Evolutionary conservation across 1,140 invertebrate species (phyloP), one percentile per base, ranked within the genome.

Genomic region (Gyrodactylus salaris): DNA sequence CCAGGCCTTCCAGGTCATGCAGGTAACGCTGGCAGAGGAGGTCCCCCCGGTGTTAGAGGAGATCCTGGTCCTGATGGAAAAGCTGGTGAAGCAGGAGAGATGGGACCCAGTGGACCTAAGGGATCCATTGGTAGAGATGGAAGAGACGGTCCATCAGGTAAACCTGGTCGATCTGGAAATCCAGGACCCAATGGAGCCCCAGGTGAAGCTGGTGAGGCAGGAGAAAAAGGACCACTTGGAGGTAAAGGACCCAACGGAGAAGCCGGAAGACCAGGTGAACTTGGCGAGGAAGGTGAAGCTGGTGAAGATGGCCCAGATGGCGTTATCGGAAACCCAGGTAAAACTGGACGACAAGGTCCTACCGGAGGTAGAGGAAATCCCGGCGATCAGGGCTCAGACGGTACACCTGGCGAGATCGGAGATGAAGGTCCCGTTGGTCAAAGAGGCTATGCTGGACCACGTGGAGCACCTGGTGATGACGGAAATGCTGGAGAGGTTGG

Each of bases 111-210:
- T 7, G 69, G 69, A 70, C 2, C 69, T 70, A 19, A 2, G 7
- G 69, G 69, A 21, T 25, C 69, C n/a, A 70, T 23, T 23, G 69
- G 69, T 7, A 25, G 26, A n/a, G 20, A 25, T 20, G 70, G 70
- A 72, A 23, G 20, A 20, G 26, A 25, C 26, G 70, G 70, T 25
- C 70, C 70, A 25, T 2, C 70, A 72, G 70, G 70, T 72, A 72
- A n/a, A 54, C 34, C 34, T 16, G 34, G 34, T 54, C 34, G 34
- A 54, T 7, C 7, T 54, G 34, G 34, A 54, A n/a, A 54, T 16
- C 7, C 7, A 16, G 34, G 34, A 7, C 7, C 7, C 7, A 7
- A 54, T 16, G 34, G 34, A 16, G 7, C 34, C n/a, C n/a, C 34
- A 7, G 34, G 34, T 54, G n/a, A 54, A 54, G n/a, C 7, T 16